Evolutionary conservation across 2,888 invertebrate genomes (phyloP), one percentile per base, ranked within the genome.

Genomic region (Nomada fabriciana): DNA sequence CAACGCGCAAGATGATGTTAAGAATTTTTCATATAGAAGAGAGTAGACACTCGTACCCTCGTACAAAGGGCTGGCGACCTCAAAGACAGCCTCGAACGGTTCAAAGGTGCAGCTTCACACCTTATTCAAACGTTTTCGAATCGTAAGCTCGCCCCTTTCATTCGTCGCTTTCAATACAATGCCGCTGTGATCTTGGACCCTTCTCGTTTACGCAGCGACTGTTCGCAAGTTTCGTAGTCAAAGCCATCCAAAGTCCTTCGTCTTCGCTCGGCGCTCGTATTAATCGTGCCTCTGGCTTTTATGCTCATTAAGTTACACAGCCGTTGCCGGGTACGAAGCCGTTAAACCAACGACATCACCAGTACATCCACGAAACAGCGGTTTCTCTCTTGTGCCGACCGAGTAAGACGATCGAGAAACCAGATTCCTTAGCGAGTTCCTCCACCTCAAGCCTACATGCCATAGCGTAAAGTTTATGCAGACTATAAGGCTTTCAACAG

Each of bases 271-370:
- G 50, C 61, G 65, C 69, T 53, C 71, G 83, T 83, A 89, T 89
- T 87, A 89, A 89, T 89, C 88, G 86, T 81, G 84, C 85, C 88
- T 85, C 67, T 75, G 86, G 85, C 86, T 88, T 89, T 84, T 83
- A 87, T 85, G 88, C 89, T 89, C 87, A 89, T 89, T 88, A 88
- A 88, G 88, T 88, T 89, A 89, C 89, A 82, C 80, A 87, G 85
- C 77, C 86, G 82, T 87, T 83, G 78, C 65, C 83, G 81, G 77
- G 86, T 86, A 81, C 86, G 82, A 65, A 69, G 82, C 75, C 80
- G 88, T 88, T 86, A 87, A 89, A 86, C 84, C 86, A 87, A 67
- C 80, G 86, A 83, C 86, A 88, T 86, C 82, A 60, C 80, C 79
- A 29, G 85, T 80, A 88, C 86, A 86, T 88, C 80, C 86, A 74